A percentile compares a stretch with the other conserved stretches of the same genome.
Evolutionary conservation across 2,888 invertebrate species (phyloP).

Genomic region (Amiota mariae): DNA sequence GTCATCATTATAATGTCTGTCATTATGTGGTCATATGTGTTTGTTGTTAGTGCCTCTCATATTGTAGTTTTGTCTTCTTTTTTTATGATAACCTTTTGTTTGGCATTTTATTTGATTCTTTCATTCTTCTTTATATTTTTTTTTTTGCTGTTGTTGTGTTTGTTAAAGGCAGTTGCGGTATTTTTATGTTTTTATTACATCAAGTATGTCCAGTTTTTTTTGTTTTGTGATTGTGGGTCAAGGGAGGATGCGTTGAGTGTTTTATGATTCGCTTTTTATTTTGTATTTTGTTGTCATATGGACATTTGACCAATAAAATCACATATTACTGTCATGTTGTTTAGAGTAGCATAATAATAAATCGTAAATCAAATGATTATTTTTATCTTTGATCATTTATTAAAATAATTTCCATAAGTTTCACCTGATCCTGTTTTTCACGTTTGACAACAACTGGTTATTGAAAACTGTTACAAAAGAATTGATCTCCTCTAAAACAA

Average conservation of each 20-base stretch:
- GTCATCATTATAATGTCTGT: conserved; percentile 51
- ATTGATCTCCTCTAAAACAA: too few species aligned
- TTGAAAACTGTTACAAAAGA: too few species aligned
- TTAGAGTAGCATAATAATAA: neutral
- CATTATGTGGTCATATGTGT: conserved; percentile 45
- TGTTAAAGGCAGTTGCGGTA: conserved; percentile 63
- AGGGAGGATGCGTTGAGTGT: neutral
- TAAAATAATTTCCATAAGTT: too few species aligned
- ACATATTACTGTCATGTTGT: conserved; percentile 52
- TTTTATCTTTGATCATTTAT: conserved; percentile 21
- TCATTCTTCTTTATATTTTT: conserved; percentile 20
- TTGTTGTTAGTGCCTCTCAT: conserved; percentile 43
- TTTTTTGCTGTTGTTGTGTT: conserved; percentile 43
- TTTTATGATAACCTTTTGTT: conserved; percentile 44
- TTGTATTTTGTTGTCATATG: conserved; percentile 52
- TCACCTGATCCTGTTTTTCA: too few species aligned
- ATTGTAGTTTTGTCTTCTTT: conserved; percentile 13
- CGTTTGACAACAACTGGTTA: too few species aligned
- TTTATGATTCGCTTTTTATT: conserved; percentile 27
- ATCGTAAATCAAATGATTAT: neutral
- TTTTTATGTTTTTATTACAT: conserved; percentile 46
- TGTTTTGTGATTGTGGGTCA: neutral
- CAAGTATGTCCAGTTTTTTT: conserved; percentile 8
- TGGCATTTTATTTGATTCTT: conserved; percentile 53
- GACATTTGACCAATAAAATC: conserved; percentile 23